Evolutionary conservation across 2,113 vertebrate species (phyloP), one percentile per base, ranked within the genome.

Genomic region (Cacatua alba): DNA sequence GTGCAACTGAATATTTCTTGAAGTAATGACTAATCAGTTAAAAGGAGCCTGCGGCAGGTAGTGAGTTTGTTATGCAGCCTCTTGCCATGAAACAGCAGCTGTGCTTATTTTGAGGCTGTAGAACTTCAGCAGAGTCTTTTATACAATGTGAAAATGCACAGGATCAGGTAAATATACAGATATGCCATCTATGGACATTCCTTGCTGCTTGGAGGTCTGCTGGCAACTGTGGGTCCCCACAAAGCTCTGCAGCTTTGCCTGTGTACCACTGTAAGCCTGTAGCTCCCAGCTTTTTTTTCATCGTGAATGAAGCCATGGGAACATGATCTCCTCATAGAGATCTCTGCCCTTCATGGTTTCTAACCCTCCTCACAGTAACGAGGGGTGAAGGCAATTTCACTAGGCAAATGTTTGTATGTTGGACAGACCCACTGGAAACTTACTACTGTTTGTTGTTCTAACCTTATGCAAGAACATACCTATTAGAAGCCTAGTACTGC

Each of bases 191-290:
- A 9, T 35, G 52, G n/a, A 23, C 25, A 19, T 49, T 77, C 68
- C 37, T 74, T 51, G 26, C 44, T 68, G 8, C 29, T 13, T 62
- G 44, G 29, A 41, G 71, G 33, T 53, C 63, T 70, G n/a, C 4
- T 63, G 57, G 33, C 0, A 2, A 6, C 49, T n/a, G 41, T 0
- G 0, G 15, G 6, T 70, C 15, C 33, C 46, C 16, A 18, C 5
- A 23, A 18, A 76, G 13, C 3, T 64, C 41, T 76, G 49, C 59
- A 89, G 25, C 21, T 82, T 46, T 91, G 28, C 28, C 31, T 8
- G 0, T 9, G 4, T 29, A 28, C 14, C 3, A 1, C 31, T 41
- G 7, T 0, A 7, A 82, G 35, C 7, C 31, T 43, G 41, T 4
- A 49, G 35, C n/a, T 46, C 31, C 31, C 1, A 1, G 25, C 20